A percentile compares a stretch with the other conserved stretches of the same genome.
Conservation (phyloP, 1,140 invertebrate species). For the Pseudomyrmex dendroicus region DNA sequence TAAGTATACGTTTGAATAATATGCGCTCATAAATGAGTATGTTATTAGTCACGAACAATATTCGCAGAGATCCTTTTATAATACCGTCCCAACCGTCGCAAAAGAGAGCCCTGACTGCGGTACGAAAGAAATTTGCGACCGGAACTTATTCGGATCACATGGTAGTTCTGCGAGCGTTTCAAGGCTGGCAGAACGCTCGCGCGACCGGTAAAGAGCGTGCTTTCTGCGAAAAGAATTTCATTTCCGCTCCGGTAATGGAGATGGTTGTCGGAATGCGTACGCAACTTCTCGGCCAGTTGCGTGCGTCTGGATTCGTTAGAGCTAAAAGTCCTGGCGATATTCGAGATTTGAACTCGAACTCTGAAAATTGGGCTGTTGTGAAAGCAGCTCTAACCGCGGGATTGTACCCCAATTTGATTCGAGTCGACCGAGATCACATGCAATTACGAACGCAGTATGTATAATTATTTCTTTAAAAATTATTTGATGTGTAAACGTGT, state of each 20-base stretch:
- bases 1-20: constrained; percentile 83
- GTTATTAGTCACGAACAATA: constrained; percentile 14
- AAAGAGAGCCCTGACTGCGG: constrained; percentile 87
- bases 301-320: constrained; percentile 93
- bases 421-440: constrained; percentile 87
- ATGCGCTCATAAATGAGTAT: background rate
- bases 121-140: constrained; percentile 90
- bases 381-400: constrained; percentile 95
- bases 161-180: constrained; percentile 93
- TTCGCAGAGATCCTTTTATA: constrained; percentile 91
- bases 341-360: constrained; percentile 91
- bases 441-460: constrained; percentile 87
- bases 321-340: constrained; percentile 90
- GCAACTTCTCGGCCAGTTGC: constrained; percentile 93
- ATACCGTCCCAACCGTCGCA: constrained; percentile 89
- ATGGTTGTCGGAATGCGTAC: constrained; percentile 92
- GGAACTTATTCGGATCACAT: constrained; percentile 96
- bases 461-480: constrained; percentile 19
- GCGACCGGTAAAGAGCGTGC: constrained; percentile 88
- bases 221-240: constrained; percentile 93
- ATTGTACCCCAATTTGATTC: constrained; percentile 94
- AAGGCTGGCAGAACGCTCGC: constrained; percentile 91
- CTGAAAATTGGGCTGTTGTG: constrained; percentile 95
- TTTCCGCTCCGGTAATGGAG: constrained; percentile 94
- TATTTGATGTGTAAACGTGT: background rate